A percentile compares a stretch with the other conserved stretches of the same genome.
These are phyloP conservation scores for Mormyrops attenuatus DNA, from an alignment of 2,797 vertebrate species.

Conservation along the genomic window DNA sequence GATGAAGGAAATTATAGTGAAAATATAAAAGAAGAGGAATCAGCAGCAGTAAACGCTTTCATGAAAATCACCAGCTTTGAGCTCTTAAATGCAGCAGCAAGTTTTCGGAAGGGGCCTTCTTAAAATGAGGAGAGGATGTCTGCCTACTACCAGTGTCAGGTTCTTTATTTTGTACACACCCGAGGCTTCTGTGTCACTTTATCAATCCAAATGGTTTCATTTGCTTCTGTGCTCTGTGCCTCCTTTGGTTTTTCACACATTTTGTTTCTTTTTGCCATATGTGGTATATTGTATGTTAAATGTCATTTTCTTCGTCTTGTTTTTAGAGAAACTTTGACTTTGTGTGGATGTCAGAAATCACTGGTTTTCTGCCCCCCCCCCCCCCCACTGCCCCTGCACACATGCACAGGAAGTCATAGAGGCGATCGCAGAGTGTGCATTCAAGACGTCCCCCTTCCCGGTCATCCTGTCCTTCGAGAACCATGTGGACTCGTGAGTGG, in stretches of 20 bases:
- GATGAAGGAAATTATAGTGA: neutral
- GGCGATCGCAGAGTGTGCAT: conserved; percentile 91
- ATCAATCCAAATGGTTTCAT: neutral
- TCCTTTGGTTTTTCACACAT: neutral
- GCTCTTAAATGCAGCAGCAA: neutral
- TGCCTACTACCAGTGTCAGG: neutral
- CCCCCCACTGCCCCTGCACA: neutral
- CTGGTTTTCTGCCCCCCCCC: neutral
- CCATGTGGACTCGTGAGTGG: conserved; percentile 96
- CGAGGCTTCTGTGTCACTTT: neutral
- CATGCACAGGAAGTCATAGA: conserved; percentile 85
- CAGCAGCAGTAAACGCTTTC: neutral
- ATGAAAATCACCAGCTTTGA: neutral
- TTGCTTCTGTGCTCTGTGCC: neutral
- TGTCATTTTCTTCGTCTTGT: neutral
- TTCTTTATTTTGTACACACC: neutral
- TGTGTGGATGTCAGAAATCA: neutral
- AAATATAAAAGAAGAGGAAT: neutral
- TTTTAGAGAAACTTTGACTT: neutral
- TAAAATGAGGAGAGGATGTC: neutral
- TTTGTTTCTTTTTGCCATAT: neutral
- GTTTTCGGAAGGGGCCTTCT: neutral
- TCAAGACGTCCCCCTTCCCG: conserved; percentile 93
- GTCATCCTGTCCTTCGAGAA: conserved; percentile 95
- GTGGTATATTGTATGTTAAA: neutral